These are phyloP conservation scores for Acleris literana DNA, from an alignment of 2,888 invertebrate genomes.

Conservation along the genomic window DNA sequence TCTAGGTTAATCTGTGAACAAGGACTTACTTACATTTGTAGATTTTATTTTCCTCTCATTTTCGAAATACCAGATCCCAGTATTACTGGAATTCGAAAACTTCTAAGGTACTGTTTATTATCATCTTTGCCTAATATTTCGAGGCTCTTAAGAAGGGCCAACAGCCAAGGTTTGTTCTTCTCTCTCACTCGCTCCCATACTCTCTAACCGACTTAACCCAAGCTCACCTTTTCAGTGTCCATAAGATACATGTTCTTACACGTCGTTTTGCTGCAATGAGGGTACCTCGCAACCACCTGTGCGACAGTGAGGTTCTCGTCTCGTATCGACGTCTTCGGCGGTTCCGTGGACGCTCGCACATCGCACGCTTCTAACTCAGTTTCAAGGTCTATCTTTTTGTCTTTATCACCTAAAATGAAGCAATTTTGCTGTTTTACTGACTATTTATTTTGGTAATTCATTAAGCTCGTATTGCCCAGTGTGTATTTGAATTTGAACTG, in stretches of 20 bases:
- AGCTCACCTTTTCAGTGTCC: conserved; percentile 86
- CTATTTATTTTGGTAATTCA: not conserved
- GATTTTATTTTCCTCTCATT: too few species aligned
- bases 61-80: not conserved
- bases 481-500: too few species aligned
- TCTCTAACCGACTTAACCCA: too few species aligned
- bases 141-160: not conserved
- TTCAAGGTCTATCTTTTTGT: conserved; percentile 80
- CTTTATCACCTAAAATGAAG: conserved; percentile 65
- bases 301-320: conserved; percentile 89
- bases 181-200: too few species aligned
- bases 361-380: conserved; percentile 86
- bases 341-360: conserved; percentile 78
- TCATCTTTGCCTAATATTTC: not conserved
- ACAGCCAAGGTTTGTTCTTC: not conserved
- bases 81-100: too few species aligned
- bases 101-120: too few species aligned
- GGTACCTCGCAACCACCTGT: conserved; percentile 87
- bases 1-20: conserved; percentile 87
- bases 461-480: not conserved
- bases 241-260: conserved; percentile 90
- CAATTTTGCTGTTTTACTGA: not conserved
- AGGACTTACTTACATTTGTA: not conserved
- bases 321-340: conserved; percentile 84
- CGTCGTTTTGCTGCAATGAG: conserved; percentile 83